Base-by-base conservation (phyloP, 2,888 invertebrate species). In the Eupsilia transversa region DNA sequence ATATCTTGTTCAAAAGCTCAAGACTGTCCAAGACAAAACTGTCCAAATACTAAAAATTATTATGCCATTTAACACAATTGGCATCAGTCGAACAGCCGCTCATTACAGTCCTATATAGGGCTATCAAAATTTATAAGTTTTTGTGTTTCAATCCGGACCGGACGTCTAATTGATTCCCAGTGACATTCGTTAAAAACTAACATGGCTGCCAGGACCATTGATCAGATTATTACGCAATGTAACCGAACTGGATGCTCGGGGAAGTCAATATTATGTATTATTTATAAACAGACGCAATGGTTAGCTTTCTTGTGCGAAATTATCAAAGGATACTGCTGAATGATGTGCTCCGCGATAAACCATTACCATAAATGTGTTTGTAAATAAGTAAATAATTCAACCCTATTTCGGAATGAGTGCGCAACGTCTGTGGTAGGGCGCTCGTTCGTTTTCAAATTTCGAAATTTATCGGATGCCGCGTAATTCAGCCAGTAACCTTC, bases 171-270 rank as follows among this genome's bases (percentile, higher is more conserved):
- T 95, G 94, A 94, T 94, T 95, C 93, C 90, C 88, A 91, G 90
- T 93, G 90, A 87, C 70, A 80, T 88, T 91, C 77, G 78, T 79
- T 70, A 89, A 92, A 94, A 94, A 93, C 77, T 87, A 94, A 91
- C 84, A 92, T 91, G 93, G 92, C 91, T 76, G 90, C 88, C 93
- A 90, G 93, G 93, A 95, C 94, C 95, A 95, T 94, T 96, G 95
- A 94, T 94, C 94, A 94, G 94, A 95, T 96, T 95, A 95, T 96
- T 95, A 94, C 94, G 93, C 94, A 94, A 96, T 95, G 95, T 91
- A 92, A 93, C 94, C 92, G 91, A 94, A 96, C 96, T 94, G 96
- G 95, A 94, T 94, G 90, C 90, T 89, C 86, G 88, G 90, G 92
- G 92, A 93, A 93, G 92, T 92, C 91, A 91, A 91, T 92, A 91